Percentiles rank a stretch among this genome's conserved stretches.
phyloP scores from a whole-genome alignment of 2,888 invertebrate genomes.

The Sinohyriopsis cumingii region DNA sequence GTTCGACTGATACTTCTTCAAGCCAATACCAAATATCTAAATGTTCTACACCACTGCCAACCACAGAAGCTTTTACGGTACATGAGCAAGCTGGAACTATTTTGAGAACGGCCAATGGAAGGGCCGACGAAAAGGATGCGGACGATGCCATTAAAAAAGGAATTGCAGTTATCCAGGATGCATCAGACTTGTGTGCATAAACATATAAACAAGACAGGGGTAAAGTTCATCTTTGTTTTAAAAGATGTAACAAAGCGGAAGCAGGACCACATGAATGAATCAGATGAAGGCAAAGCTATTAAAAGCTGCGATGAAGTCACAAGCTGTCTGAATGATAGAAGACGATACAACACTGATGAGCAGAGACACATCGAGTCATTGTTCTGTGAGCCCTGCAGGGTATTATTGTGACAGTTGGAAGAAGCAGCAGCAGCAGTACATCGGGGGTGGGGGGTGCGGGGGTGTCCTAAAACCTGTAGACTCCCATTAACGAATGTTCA shows the following conservation, averaged over 20 bases:
- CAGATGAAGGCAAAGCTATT: background rate
- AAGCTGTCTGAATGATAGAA: background rate
- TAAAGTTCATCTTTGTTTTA: background rate
- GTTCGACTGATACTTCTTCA: conserved; percentile 36
- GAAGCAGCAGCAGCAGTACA: too few relatives aligned
- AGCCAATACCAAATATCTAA: conserved; percentile 36
- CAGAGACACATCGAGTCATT: conserved; percentile 13
- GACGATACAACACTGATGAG: background rate
- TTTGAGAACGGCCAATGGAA: conserved; percentile 7
- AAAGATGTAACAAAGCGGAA: background rate
- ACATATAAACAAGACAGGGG: background rate
- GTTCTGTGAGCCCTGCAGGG: background rate
- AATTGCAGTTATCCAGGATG: conserved; percentile 2
- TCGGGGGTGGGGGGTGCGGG: too few relatives aligned
- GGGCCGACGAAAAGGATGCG: conserved; percentile 1
- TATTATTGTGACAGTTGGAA: too few relatives aligned
- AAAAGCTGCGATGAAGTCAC: conserved; percentile 9
- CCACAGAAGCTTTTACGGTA: conserved; percentile 11
- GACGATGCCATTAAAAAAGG: conserved; percentile 2
- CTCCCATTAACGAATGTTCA: too few relatives aligned
- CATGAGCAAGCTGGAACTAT: conserved; percentile 10
- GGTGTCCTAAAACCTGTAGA: too few relatives aligned
- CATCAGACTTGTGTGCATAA: too few relatives aligned
- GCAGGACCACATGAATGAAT: background rate
- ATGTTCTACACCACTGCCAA: conserved; percentile 27